phyloP scores from a whole-genome alignment of 2,888 invertebrate genomes.

The Schrankia costaestrigalis region DNA sequence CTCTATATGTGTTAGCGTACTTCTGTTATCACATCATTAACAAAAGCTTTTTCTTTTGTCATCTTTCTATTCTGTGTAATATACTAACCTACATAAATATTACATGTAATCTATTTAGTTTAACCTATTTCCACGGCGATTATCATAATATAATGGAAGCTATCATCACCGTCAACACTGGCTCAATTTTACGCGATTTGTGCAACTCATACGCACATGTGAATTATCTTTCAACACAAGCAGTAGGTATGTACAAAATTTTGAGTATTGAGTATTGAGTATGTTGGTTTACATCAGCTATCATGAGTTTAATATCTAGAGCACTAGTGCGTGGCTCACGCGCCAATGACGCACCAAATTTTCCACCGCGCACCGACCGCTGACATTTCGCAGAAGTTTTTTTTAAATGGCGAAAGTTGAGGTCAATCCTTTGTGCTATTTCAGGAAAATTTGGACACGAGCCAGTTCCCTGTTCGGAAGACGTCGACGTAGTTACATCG shows the following conservation, averaged over 20 bases:
- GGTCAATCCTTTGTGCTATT: slow-evolving; percentile 80
- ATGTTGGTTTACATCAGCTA: slow-evolving; percentile 5
- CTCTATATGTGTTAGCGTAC: too few species aligned
- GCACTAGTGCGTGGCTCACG: slow-evolving; percentile 22
- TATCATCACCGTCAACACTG: slow-evolving; percentile 1
- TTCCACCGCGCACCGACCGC: slow-evolving; percentile 54
- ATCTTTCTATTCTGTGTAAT: too few species aligned
- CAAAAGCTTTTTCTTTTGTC: too few species aligned
- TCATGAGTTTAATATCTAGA: slow-evolving; percentile 18
- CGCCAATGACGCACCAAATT: slow-evolving; percentile 66
- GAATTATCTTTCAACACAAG: slow-evolving; percentile 8
- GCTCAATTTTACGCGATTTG: slow-evolving; percentile 7
- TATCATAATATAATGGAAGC: slow-evolving; percentile 3
- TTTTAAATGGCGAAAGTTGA: slow-evolving; percentile 54
- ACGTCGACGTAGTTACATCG: slow-evolving; percentile 60
- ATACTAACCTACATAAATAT: too few species aligned
- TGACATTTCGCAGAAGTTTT: slow-evolving; percentile 74
- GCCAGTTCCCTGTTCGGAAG: slow-evolving; percentile 57
- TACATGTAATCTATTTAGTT: too few species aligned
- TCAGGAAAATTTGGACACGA: slow-evolving; percentile 69
- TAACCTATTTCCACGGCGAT: slow-evolving; percentile 1
- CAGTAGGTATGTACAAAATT: too few species aligned
- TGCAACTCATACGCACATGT: slow-evolving; percentile 7
- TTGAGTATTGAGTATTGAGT: too few species aligned
- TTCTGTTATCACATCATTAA: too few species aligned